Percentiles rank a stretch among this genome's conserved stretches.
Evolutionary conservation across 2,797 vertebrate genomes (phyloP).

Genomic region (Pseudochirops cupreus): DNA sequence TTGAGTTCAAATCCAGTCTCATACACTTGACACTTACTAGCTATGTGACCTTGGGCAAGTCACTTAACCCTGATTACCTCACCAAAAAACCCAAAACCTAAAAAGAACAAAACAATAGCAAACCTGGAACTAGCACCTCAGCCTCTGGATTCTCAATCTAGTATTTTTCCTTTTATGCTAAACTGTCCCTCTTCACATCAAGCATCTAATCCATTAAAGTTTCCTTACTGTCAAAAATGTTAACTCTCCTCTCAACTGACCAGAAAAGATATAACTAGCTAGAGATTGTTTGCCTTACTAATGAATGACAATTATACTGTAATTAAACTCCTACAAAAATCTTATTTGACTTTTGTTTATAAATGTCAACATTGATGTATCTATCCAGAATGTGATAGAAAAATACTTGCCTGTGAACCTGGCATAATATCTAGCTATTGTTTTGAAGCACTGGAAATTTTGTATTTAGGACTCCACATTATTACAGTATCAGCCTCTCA

Average conservation of each 20-base stretch:
- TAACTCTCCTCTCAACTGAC: constrained; percentile 19
- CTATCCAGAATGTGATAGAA: constrained; percentile 54
- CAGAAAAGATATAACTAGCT: constrained; percentile 39
- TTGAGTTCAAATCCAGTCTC: no score
- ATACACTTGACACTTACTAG: no score
- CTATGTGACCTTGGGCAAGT: no score
- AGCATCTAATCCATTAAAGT: neutral
- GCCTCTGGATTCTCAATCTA: neutral
- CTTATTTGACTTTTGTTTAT: constrained; percentile 58
- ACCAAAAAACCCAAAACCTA: no score
- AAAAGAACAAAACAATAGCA: neutral
- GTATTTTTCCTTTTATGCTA: neutral
- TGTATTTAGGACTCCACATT: constrained; percentile 12
- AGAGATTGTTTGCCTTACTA: neutral
- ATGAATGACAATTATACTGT: neutral
- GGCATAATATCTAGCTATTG: constrained; percentile 40
- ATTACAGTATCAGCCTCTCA: constrained; percentile 52
- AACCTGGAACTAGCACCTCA: neutral
- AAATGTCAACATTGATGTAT: constrained; percentile 52
- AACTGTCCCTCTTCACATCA: neutral
- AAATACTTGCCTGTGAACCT: constrained; percentile 61
- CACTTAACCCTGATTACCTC: no score
- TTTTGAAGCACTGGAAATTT: constrained; percentile 48
- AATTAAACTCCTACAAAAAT: constrained; percentile 28
- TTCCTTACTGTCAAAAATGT: constrained; percentile 32